Evolutionary conservation across 2,888 invertebrate genomes (phyloP), one percentile per base, ranked within the genome.

Genomic region (Griposia aprilina): DNA sequence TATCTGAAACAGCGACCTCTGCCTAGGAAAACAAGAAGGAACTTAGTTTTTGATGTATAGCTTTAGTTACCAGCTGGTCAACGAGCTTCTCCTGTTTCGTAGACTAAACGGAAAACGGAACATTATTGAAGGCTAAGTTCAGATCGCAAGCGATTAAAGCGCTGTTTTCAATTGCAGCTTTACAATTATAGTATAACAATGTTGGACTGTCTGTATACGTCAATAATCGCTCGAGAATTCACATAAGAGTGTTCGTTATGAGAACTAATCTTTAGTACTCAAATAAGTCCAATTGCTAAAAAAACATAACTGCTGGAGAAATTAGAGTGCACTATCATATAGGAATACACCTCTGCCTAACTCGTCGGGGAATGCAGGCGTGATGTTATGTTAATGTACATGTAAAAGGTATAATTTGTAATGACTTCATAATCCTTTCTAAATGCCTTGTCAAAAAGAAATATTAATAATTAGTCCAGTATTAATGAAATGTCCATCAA

Each of bases 41-140:
- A 83, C 59, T 84, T 79, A 55, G 79, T 75, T 76, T 71, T 70
- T 76, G 76, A 86, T 83, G 70, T 86, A 86, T 62, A 60, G 50
- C 59, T 75, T 36, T 36, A 50, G 73, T 74, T 66, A 55, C 55
- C 86, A 84, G 83, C 70, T 86, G 70, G 70, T 63, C 70, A 75
- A 63, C 30, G 36, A 69, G 71, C n/a, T 79, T 15, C 63, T 74
- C 55, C 62, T 20, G 76, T 23, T 55, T 73, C 26, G 26, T 36
- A 82, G 79, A 84, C 79, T 86, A 84, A 82, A 78, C 74, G 45
- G 68, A 45, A 52, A 73, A 80, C 70, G 15, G 76, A 57, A 72
- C 71, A 60, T 68, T 67, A 83, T 76, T 74, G 45, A 76, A 59
- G 59, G 62, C 15, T 59, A 13, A 74, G 71, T 84, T 55, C 8